Conservation (phyloP, 2,888 invertebrate genomes). For the Hartigia nigra region DNA sequence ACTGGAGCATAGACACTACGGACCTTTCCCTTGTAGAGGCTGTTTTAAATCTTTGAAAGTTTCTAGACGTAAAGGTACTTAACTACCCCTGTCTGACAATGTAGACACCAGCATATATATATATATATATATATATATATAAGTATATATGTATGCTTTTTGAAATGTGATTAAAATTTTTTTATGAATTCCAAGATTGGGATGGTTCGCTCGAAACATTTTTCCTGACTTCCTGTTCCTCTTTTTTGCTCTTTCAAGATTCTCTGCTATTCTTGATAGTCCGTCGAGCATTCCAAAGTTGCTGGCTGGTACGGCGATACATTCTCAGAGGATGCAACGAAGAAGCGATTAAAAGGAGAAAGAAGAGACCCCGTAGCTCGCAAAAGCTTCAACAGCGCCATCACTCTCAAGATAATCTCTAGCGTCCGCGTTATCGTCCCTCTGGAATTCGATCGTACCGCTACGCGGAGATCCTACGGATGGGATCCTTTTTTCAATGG, state of each 20-base stretch:
- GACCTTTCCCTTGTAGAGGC: neutral
- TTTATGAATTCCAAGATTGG: neutral
- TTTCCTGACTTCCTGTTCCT: neutral
- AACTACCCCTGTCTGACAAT: neutral
- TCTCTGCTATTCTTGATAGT: neutral
- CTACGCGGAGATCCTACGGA: neutral
- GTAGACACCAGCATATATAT: neutral
- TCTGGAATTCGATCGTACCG: neutral
- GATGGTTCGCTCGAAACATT: neutral
- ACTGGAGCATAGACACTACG: neutral
- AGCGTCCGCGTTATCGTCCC: neutral
- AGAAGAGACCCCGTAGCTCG: slow-evolving; percentile 7
- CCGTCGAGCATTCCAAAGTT: neutral
- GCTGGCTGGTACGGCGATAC: neutral
- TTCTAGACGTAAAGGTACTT: neutral
- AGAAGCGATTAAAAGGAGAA: slow-evolving; percentile 4
- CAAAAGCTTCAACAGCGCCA: neutral
- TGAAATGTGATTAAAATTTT: neutral
- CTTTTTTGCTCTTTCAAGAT: neutral
- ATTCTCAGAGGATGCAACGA: slow-evolving; percentile 12
- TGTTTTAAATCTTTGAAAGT: neutral
- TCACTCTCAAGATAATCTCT: neutral
- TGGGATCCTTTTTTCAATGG: neutral
- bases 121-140: too few species aligned
- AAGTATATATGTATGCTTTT: neutral